phyloP scores from a whole-genome alignment of 2,113 vertebrate genomes.

The Ia io region DNA sequence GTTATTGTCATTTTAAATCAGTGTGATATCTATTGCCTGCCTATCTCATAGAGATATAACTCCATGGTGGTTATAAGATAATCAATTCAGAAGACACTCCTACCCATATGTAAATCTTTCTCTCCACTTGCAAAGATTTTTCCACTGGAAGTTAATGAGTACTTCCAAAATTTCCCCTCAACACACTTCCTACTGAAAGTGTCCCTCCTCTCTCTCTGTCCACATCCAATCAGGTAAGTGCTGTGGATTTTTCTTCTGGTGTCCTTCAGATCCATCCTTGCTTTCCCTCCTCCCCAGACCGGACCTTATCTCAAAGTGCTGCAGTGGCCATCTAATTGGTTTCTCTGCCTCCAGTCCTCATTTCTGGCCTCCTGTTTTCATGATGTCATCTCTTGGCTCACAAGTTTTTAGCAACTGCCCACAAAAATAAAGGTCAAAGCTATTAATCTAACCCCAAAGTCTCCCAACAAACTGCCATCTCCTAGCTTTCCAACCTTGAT shows the following conservation, averaged over 20 bases:
- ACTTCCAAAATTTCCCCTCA: not conserved
- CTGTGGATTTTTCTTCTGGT: not conserved
- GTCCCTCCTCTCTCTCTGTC: not conserved
- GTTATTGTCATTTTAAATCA: not conserved
- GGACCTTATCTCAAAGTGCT: conserved; percentile 44
- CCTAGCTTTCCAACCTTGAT: not conserved
- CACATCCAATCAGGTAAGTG: not conserved
- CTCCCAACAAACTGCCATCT: not conserved
- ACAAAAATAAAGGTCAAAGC: conserved; percentile 12
- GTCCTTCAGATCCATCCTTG: not conserved
- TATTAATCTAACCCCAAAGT: not conserved
- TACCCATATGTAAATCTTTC: not conserved
- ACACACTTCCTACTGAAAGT: not conserved
- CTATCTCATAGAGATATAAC: not conserved
- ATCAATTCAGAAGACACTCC: not conserved
- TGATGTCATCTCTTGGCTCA: conserved; percentile 29
- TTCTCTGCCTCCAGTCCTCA: not conserved
- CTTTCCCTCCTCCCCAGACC: not conserved
- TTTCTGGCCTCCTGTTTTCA: not conserved
- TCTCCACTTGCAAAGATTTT: not conserved
- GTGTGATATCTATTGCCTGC: not conserved
- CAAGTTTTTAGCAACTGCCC: not conserved
- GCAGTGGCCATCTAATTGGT: conserved; percentile 30
- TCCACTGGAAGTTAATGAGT: not conserved
- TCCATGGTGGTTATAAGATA: not conserved